A percentile compares a stretch with the other conserved stretches of the same genome.
Conservation (phyloP, 2,113 vertebrate species). For the Hucho hucho region DNA sequence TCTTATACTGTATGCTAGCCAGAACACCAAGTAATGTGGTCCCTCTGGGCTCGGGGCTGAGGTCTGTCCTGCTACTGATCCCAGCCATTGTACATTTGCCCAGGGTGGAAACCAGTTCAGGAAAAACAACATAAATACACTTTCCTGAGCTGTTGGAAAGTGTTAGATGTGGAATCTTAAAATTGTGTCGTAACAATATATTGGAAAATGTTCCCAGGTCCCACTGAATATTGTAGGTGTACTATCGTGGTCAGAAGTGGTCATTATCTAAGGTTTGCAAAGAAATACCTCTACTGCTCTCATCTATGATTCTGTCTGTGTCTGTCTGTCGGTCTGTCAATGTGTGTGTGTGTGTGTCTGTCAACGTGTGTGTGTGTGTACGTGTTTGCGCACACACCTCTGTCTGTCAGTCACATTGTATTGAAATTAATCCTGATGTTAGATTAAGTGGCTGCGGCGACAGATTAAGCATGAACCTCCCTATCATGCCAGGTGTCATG, state of each 20-base stretch:
- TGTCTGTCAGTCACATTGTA: background rate
- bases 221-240: no score
- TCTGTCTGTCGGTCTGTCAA: no score
- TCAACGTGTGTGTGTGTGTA: background rate
- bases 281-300: no score
- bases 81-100: no score
- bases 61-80: background rate
- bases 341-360: background rate
- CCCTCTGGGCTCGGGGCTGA: background rate
- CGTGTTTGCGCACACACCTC: background rate
- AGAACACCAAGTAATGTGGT: background rate
- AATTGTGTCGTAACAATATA: no score
- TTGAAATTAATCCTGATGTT: constrained; percentile 15
- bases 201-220: no score
- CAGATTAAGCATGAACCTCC: background rate
- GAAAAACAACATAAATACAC: no score
- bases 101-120: no score
- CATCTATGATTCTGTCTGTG: background rate
- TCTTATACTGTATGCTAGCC: background rate
- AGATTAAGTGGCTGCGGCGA: background rate
- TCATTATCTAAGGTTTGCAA: no score
- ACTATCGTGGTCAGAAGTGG: no score
- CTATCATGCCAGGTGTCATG: constrained; percentile 5
- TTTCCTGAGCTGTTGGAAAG: no score
- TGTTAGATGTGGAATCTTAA: no score